Conservation (phyloP, 2,113 vertebrate genomes). For the Vanacampus margaritifer region DNA sequence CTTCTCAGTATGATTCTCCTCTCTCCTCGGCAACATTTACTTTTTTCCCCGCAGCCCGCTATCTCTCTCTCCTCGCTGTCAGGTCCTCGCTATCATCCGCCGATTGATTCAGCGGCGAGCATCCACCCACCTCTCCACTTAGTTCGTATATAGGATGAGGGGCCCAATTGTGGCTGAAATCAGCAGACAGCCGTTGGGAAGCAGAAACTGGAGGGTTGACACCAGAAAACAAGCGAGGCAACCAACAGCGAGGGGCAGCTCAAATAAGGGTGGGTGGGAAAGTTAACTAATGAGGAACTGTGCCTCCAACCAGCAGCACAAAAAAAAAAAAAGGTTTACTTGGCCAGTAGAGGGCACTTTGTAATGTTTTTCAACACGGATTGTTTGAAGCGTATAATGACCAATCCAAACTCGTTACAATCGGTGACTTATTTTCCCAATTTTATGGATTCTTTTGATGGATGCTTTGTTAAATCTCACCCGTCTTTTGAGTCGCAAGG, state of each 20-base stretch:
- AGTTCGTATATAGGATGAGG: conserved; percentile 57
- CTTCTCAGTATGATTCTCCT: conserved; percentile 5
- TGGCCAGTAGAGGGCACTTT: not conserved
- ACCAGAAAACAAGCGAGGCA: conserved; percentile 22
- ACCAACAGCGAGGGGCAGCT: conserved; percentile 10
- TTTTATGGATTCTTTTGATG: not conserved
- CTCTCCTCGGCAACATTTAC: conserved; percentile 2
- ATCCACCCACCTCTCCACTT: conserved; percentile 66
- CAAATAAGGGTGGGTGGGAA: conserved; percentile 42
- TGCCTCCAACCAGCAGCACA: not conserved
- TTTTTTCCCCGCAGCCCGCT: conserved; percentile 34
- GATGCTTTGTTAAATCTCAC: not conserved
- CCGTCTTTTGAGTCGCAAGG: not conserved
- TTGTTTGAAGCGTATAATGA: no score
- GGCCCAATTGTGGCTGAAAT: conserved; percentile 46
- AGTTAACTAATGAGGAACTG: conserved; percentile 17
- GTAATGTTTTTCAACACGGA: not conserved
- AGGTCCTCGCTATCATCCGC: conserved; percentile 51
- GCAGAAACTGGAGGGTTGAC: conserved; percentile 32
- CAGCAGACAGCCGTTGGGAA: conserved; percentile 43
- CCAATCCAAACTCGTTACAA: not conserved
- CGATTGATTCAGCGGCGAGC: conserved; percentile 47
- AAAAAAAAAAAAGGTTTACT: not conserved
- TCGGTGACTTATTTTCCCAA: no score
- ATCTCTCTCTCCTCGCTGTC: conserved; percentile 50